phyloP scores from a whole-genome alignment of 2,797 vertebrate genomes.

The Botia kubotai region DNA sequence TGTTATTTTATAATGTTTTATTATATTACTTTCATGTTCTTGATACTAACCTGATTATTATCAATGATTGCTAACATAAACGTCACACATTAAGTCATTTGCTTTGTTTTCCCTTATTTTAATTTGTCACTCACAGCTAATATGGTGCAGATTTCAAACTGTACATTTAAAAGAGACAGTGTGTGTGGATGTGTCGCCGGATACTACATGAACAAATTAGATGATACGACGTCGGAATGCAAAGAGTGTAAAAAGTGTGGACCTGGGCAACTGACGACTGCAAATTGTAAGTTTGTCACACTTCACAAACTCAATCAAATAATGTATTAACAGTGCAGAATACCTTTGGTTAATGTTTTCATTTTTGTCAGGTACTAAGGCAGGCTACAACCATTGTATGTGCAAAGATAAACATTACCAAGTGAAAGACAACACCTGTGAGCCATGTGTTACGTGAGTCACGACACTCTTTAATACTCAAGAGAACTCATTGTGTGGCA shows the following conservation, averaged over 20 bases:
- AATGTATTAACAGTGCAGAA: background rate
- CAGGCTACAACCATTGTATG: conserved; percentile 65
- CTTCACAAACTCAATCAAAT: background rate
- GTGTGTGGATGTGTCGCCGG: conserved; percentile 64
- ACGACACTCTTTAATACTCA: background rate
- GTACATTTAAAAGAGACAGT: background rate
- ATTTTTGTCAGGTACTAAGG: conserved; percentile 66
- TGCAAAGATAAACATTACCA: conserved; percentile 64
- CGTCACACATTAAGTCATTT: background rate
- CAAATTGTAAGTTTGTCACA: conserved; percentile 66
- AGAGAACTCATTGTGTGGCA: background rate
- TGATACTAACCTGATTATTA: too few relatives aligned
- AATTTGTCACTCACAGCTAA: conserved; percentile 22
- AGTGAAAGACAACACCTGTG: conserved; percentile 52
- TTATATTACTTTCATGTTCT: background rate
- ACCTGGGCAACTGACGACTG: background rate
- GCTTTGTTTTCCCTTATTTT: background rate
- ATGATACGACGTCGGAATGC: conserved; percentile 50
- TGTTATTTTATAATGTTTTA: background rate
- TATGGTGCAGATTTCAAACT: background rate
- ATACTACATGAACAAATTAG: conserved; percentile 45
- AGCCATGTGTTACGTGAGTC: conserved; percentile 72
- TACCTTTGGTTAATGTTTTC: background rate
- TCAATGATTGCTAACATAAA: background rate
- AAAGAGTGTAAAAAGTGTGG: conserved; percentile 56